Evolutionary conservation across 2,797 vertebrate genomes (phyloP).

Genomic region (Melanotaenia trifasciata): DNA sequence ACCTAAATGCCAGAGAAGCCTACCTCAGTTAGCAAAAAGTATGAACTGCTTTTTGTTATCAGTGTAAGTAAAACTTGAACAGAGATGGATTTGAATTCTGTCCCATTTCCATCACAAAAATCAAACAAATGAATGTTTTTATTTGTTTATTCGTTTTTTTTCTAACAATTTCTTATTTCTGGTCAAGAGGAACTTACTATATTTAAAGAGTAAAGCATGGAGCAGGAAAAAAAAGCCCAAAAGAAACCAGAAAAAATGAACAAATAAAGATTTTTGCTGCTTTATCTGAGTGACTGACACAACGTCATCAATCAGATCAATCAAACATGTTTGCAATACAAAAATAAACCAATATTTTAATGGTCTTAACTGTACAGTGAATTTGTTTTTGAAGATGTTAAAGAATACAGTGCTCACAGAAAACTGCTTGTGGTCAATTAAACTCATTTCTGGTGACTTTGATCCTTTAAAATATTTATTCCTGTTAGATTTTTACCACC

Average conservation of each 20-base stretch:
- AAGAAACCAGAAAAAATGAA: constrained; percentile 22
- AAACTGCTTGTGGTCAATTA: background rate
- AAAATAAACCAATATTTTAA: constrained; percentile 48
- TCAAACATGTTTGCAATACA: constrained; percentile 13
- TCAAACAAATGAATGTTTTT: background rate
- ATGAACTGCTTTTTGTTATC: background rate
- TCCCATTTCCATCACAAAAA: background rate
- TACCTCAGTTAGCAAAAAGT: background rate
- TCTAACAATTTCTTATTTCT: background rate
- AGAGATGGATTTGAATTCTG: background rate
- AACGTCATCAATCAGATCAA: background rate
- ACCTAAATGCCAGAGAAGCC: background rate
- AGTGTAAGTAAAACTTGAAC: background rate
- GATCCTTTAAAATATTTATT: constrained; percentile 4
- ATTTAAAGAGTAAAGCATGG: background rate
- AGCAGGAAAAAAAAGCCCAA: background rate
- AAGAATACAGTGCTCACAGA: background rate
- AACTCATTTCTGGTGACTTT: background rate
- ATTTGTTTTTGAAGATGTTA: background rate
- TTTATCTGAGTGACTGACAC: constrained; percentile 6
- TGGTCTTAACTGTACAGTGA: background rate
- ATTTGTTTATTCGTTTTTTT: background rate
- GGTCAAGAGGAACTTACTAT: background rate
- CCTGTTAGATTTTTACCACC: constrained; percentile 89
- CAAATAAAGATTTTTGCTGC: constrained; percentile 12